Percentiles rank a stretch among this genome's conserved stretches.
Conservation (phyloP, 2,797 vertebrate genomes). For the Sphenopsis melanotis region DNA sequence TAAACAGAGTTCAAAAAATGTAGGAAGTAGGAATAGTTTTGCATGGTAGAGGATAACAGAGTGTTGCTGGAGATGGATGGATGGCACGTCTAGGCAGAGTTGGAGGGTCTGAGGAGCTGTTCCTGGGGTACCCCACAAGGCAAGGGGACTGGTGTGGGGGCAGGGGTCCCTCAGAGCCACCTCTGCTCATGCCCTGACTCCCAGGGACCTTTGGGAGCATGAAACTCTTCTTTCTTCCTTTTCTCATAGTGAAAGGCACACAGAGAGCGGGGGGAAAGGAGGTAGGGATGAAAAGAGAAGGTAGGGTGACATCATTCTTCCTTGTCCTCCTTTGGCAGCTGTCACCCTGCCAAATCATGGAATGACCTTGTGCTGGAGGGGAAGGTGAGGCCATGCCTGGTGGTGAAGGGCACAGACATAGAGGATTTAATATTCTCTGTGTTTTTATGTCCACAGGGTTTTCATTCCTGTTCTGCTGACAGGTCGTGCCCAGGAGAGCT, state of each 20-base stretch:
- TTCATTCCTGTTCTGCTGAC: not conserved
- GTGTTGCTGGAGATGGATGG: not conserved
- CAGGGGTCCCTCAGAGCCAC: not conserved
- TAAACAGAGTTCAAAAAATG: not conserved
- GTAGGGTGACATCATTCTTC: slow-evolving; percentile 71
- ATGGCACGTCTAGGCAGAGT: not conserved
- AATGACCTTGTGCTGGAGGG: slow-evolving; percentile 75
- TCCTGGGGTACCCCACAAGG: not conserved
- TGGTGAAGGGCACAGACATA: accelerated
- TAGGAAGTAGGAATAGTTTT: not conserved
- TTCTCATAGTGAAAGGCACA: slow-evolving; percentile 74
- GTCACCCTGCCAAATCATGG: slow-evolving; percentile 70
- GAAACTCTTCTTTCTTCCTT: slow-evolving; percentile 83
- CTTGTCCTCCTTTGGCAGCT: slow-evolving; percentile 63
- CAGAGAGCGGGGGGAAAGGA: slow-evolving; percentile 3
- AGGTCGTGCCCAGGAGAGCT: not conserved
- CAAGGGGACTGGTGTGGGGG: not conserved
- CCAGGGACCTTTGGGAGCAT: slow-evolving; percentile 35
- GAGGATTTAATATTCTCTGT: not conserved
- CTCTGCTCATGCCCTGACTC: slow-evolving; percentile 41
- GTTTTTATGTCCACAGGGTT: not conserved
- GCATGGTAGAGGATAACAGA: not conserved
- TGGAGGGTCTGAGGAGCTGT: not conserved
- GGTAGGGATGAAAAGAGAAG: slow-evolving; percentile 36
- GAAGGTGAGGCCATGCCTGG: slow-evolving; percentile 62